These are phyloP conservation scores for Psylliodes chrysocephalus DNA, from an alignment of 2,888 invertebrate genomes.

Conservation along the genomic window DNA sequence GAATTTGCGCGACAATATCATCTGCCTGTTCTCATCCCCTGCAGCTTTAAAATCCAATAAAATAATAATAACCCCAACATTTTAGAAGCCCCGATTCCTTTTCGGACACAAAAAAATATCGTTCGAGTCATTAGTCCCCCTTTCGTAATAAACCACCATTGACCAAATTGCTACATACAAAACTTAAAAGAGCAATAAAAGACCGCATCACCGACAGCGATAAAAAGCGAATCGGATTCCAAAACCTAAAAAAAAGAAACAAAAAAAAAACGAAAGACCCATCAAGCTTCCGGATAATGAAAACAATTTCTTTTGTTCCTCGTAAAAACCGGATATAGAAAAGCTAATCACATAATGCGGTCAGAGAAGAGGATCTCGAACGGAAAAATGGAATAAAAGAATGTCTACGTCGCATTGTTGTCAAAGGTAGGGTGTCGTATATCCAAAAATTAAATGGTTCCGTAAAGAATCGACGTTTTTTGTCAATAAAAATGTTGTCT, in stretches of 20 bases:
- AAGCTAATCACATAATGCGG: slow-evolving; percentile 38
- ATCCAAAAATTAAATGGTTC: too few relatives aligned
- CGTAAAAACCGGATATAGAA: slow-evolving; percentile 31
- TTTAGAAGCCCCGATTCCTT: too few relatives aligned
- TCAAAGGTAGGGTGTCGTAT: neutral
- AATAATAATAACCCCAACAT: too few relatives aligned
- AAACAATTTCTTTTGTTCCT: slow-evolving; percentile 37
- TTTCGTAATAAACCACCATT: neutral
- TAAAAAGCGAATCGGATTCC: slow-evolving; percentile 17
- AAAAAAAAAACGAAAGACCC: slow-evolving; percentile 7
- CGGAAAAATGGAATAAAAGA: slow-evolving; percentile 7
- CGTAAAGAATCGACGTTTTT: too few relatives aligned
- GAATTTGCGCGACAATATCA: too few relatives aligned
- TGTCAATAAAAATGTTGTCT: too few relatives aligned
- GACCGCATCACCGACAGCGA: neutral
- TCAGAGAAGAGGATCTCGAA: slow-evolving; percentile 18
- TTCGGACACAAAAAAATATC: too few relatives aligned
- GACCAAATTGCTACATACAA: neutral
- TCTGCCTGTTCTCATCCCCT: too few relatives aligned
- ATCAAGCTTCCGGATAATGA: slow-evolving; percentile 34
- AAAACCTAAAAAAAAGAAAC: slow-evolving; percentile 13
- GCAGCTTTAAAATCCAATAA: too few relatives aligned
- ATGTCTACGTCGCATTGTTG: neutral
- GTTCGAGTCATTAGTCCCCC: too few relatives aligned
- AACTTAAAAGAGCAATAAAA: slow-evolving; percentile 14